Evolutionary conservation across 2,113 vertebrate genomes (phyloP), one percentile per base, ranked within the genome.

Genomic region (Vidua chalybeata): DNA sequence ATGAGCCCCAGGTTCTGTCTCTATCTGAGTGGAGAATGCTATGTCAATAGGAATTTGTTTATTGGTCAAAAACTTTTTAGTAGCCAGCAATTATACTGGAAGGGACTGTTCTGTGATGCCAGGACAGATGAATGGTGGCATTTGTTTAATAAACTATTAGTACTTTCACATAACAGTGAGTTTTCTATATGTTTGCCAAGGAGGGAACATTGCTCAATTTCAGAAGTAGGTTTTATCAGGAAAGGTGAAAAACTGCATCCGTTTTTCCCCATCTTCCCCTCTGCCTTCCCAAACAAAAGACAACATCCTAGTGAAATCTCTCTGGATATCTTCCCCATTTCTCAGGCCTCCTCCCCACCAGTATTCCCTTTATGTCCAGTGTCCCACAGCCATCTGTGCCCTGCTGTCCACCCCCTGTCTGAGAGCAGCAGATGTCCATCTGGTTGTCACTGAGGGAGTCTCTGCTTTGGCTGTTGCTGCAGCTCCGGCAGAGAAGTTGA

Each of bases 361-460:
- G 63, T 35, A 51, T 85, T 62, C 20, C 59, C 45, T 52, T 51
- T 64, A n/a, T 45, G 28, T 56, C 55, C 62, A n/a, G 68, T 86
- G 90, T 58, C 55, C 64, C 83, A 77, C 35, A 72, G 39, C 86
- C 93, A 94, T 90, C 94, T 96, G 94, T 67, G 63, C 66, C 73
- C 48, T 1, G 1, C 81, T 0, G 0, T 13, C 56, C 55, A 1
- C 78, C 80, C 73, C 59, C 86, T 90, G 15, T 3, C 83, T 39
- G 61, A 35, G 39, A 84, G 73, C 86, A 89, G 76, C 80, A 86
- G 83, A 71, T 27, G 1, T 84, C 90, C 94, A 56, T 95, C 93
- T 95, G 94, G 28, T 90, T 90, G 52, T 92, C 90, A 62, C 72
- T 81, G 62, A 61, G 54, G 66, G 73, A 77, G 73, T n/a, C 73